A percentile compares a stretch with the other conserved stretches of the same genome.
phyloP scores from a whole-genome alignment of 2,888 invertebrate genomes.

The Agonopterix subpropinquella region DNA sequence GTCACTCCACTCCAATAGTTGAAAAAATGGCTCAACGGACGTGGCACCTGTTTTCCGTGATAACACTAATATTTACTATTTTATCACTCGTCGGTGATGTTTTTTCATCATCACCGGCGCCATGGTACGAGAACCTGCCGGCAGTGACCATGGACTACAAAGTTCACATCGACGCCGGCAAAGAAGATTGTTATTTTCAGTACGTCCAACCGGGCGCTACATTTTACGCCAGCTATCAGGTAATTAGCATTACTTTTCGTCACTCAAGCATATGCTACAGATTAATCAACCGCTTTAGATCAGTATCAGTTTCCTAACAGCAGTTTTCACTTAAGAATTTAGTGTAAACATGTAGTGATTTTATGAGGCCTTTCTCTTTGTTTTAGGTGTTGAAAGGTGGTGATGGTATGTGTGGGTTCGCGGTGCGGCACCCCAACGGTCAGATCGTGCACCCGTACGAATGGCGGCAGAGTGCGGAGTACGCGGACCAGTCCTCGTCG shows the following conservation, averaged over 20 bases:
- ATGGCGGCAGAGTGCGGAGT: constrained; percentile 92
- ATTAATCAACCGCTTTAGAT: not conserved
- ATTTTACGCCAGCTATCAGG: constrained; percentile 96
- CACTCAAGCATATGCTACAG: constrained; percentile 7
- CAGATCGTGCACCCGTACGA: constrained; percentile 92
- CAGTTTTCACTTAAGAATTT: not conserved
- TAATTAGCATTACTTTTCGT: constrained; percentile 47
- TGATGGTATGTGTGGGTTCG: constrained; percentile 95
- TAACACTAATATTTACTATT: constrained; percentile 65
- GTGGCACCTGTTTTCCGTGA: constrained; percentile 69
- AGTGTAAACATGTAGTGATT: not conserved
- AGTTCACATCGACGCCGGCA: constrained; percentile 94
- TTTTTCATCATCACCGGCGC: constrained; percentile 74
- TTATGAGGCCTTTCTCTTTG: constrained; percentile 11
- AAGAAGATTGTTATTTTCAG: constrained; percentile 96
- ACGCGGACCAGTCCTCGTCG: constrained; percentile 86
- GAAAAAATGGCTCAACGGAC: constrained; percentile 64
- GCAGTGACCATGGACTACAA: constrained; percentile 98
- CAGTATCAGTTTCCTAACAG: not conserved
- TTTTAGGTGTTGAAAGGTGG: constrained; percentile 91
- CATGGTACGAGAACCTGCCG: constrained; percentile 91
- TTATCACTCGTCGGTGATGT: constrained; percentile 68
- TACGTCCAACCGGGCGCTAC: constrained; percentile 94
- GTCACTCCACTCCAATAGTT: constrained; percentile 2
- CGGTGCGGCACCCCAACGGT: constrained; percentile 89